A percentile compares a stretch with the other conserved stretches of the same genome.
Evolutionary conservation across 2,888 invertebrate genomes (phyloP).

Genomic region (Drosophila quinaria): DNA sequence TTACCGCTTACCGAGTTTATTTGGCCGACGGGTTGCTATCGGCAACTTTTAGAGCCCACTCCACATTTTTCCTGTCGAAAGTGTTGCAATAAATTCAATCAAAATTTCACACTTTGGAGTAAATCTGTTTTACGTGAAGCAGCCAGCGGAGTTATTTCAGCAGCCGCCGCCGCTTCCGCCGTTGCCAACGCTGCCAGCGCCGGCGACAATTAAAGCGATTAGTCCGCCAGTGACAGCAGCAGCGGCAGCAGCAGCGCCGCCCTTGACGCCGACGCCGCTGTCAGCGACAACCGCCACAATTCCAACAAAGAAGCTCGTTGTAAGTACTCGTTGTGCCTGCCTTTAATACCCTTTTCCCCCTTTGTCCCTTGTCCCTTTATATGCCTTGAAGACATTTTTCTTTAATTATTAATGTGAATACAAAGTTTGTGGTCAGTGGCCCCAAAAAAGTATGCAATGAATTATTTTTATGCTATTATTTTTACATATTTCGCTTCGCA

Average conservation of each 20-base stretch:
- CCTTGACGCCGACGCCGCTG: conserved; percentile 76
- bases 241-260: conserved; percentile 81
- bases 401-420: conserved; percentile 74
- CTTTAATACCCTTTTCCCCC: background rate
- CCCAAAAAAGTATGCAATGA: conserved; percentile 73
- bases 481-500: conserved; percentile 71
- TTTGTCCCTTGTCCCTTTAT: too few species aligned
- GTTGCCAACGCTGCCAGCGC: conserved; percentile 79
- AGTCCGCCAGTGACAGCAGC: conserved; percentile 84
- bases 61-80: conserved; percentile 70
- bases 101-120: conserved; percentile 86
- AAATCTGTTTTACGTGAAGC: conserved; percentile 86
- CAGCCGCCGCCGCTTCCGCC: conserved; percentile 82
- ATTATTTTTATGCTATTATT: conserved; percentile 67
- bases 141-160: conserved; percentile 86
- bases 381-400: conserved; percentile 49
- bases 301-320: conserved; percentile 86
- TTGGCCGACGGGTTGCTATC: conserved; percentile 59
- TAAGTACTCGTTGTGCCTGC: conserved; percentile 73
- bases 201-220: conserved; percentile 86
- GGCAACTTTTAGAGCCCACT: conserved; percentile 46
- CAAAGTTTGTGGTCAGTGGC: conserved; percentile 55
- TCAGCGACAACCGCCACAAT: conserved; percentile 82
- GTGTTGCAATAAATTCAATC: conserved; percentile 84
- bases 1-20: conserved; percentile 8